Base-by-base conservation (phyloP, 2,888 invertebrate species). In the Hydroisotoma schaefferi region DNA sequence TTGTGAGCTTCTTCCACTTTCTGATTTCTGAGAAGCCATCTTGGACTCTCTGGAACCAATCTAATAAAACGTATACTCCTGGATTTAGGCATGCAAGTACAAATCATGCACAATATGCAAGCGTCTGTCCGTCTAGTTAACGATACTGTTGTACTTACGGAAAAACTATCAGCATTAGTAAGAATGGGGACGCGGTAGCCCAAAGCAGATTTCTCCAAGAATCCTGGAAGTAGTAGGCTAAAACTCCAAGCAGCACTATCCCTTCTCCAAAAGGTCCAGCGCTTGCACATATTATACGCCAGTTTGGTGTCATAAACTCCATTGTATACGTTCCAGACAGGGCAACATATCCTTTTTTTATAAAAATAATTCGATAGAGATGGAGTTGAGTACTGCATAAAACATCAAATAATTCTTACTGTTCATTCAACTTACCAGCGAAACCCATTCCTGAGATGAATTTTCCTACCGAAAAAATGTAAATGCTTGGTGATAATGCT, bases 191-290 rank as follows among this genome's bases (percentile, higher is more conserved):
- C 8, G 61, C 54, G 8, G 68, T 56, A 2, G 59, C 48, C 59
- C 57, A 62, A 10, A 62, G 18, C 10, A 70, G 54, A 20, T 49
- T 26, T 48, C 70, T 49, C 70, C 70, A 70, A 2, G 48, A 33
- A 27, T 52, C 4, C 4, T 52, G 47, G 22, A 67, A 54, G 23
- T 33, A 61, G 44, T 65, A 63, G 2, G 58, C 68, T 5, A 65
- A 18, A 8, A 68, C 10, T 4, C 65, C 63, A 2, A 70, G 47
- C 1, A 65, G 46, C 61, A 68, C 67, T 5, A 63, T 56, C 1
- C 68, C 68, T 54, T 61, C 66, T 1, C 68, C 67, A 54, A 65
- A 64, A 8, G 68, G 70, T 6, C 70, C 68, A n/a, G 65, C 60
- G 15, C 60, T 58, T 8, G 62, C 65, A 22, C 61, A 60, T 1